Conservation (phyloP, 1,140 invertebrate species). For the Bombyx mori region ASM3026992v2 NC_085112.1:6804001-6804500, state of each 20-base stretch:
- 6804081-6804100: slow-evolving; percentile 24
- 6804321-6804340: slow-evolving; percentile 1
- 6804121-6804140: slow-evolving; percentile 52
- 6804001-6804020: neutral
- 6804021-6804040: slow-evolving; percentile 15
- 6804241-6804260: slow-evolving; percentile 36
- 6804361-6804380: neutral
- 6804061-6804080: slow-evolving; percentile 28
- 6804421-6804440: too few species aligned
- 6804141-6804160: slow-evolving; percentile 51
- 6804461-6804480: too few species aligned
- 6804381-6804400: too few species aligned
- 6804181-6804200: slow-evolving; percentile 64
- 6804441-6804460: too few species aligned
- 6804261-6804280: slow-evolving; percentile 66
- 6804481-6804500: too few species aligned
- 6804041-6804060: slow-evolving; percentile 6
- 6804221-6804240: slow-evolving; percentile 63
- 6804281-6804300: slow-evolving; percentile 58
- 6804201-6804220: slow-evolving; percentile 65
- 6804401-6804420: too few species aligned
- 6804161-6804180: slow-evolving; percentile 55
- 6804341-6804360: slow-evolving; percentile 5
- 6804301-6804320: slow-evolving; percentile 44
- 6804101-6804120: slow-evolving; percentile 55